Conservation (phyloP, 2,113 vertebrate species). For the Hemiprocne comata region DNA sequence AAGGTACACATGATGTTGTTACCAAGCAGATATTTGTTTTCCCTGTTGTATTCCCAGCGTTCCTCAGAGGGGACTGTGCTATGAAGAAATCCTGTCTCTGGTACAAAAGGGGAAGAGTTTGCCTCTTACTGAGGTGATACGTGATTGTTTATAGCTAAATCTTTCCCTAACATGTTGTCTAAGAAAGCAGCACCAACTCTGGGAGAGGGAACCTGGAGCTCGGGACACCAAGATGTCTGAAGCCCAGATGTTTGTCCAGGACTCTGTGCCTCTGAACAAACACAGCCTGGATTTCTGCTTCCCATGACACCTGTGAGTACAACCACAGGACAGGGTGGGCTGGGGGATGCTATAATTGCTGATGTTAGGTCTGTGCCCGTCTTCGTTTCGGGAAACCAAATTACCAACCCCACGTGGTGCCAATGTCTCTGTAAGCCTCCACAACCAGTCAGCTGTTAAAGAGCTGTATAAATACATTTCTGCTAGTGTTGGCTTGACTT, state of each 20-base stretch:
- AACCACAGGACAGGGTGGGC: too few species aligned
- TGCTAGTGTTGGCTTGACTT: neutral
- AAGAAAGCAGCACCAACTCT: neutral
- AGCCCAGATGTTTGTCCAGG: neutral
- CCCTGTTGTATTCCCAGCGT: neutral
- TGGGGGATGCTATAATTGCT: neutral
- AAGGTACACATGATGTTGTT: neutral
- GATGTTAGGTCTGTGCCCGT: accelerated
- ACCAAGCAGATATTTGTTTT: neutral
- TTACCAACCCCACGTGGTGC: accelerated
- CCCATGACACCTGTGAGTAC: accelerated
- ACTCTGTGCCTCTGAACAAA: neutral
- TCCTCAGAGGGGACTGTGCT: neutral
- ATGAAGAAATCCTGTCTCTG: neutral
- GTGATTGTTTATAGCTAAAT: neutral
- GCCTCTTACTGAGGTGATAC: neutral
- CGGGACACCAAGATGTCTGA: too few species aligned
- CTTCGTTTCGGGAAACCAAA: neutral
- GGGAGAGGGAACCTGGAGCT: neutral
- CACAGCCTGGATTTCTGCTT: neutral
- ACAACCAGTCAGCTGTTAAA: neutral
- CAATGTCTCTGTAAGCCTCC: too few species aligned
- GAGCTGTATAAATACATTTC: neutral
- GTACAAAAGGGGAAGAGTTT: neutral
- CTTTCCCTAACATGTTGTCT: neutral